phyloP scores from a whole-genome alignment of 1,140 invertebrate species.

The Thaumetopoea pityocampa region DNA sequence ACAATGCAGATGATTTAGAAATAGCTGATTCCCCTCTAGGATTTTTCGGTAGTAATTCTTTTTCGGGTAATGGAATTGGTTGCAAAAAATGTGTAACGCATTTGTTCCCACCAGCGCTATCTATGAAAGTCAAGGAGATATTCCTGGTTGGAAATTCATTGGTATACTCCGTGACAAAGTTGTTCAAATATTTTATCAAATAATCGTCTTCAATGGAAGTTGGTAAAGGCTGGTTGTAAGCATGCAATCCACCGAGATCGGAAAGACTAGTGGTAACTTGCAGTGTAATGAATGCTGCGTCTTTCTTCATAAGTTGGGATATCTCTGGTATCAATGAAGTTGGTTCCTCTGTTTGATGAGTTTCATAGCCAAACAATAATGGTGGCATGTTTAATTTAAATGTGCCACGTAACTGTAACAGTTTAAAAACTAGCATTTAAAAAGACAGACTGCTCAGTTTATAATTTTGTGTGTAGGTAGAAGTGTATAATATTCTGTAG shows the following conservation, averaged over 20 bases:
- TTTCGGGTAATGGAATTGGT: constrained; percentile 42
- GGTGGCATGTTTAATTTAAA: constrained; percentile 54
- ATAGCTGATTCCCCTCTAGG: constrained; percentile 46
- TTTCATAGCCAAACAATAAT: constrained; percentile 57
- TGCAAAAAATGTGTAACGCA: constrained; percentile 58
- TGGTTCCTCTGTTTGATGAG: constrained; percentile 26
- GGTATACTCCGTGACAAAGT: constrained; percentile 46
- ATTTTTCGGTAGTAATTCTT: constrained; percentile 44
- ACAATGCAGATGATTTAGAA: constrained; percentile 51
- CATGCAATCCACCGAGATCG: constrained; percentile 44
- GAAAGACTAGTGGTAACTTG: constrained; percentile 47
- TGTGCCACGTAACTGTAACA: constrained; percentile 47
- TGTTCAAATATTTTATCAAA: constrained; percentile 54
- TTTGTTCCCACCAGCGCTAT: constrained; percentile 50
- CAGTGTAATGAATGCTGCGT: constrained; percentile 43
- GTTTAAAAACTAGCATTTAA: no score
- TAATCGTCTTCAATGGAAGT: constrained; percentile 35
- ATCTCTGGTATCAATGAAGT: constrained; percentile 43
- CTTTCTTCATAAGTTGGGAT: constrained; percentile 44
- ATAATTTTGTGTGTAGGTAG: no score
- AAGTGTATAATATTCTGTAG: no score
- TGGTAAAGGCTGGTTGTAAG: constrained; percentile 42
- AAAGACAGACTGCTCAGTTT: no score
- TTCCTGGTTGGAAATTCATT: constrained; percentile 56
- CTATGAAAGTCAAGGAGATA: constrained; percentile 52